These are phyloP conservation scores for Panopea generosa DNA, from an alignment of 2,888 invertebrate species.

Conservation along the genomic window DNA sequence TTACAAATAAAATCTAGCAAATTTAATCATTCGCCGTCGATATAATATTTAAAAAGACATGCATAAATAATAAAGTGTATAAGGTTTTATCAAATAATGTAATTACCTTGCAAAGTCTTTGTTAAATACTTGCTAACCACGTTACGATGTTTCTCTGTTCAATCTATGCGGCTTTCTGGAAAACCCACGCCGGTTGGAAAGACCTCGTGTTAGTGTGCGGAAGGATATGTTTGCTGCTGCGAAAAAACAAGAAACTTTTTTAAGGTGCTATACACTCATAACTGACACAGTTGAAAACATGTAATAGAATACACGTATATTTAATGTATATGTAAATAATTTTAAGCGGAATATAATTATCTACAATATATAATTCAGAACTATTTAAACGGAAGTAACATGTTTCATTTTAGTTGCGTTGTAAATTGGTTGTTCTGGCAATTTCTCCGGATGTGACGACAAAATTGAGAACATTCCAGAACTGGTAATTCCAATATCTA, in stretches of 20 bases:
- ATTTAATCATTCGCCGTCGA: no score
- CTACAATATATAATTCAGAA: background rate
- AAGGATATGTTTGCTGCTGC: constrained; percentile 18
- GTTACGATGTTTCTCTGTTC: background rate
- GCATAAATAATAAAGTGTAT: no score
- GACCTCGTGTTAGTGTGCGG: constrained; percentile 9
- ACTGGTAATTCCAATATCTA: constrained; percentile 15
- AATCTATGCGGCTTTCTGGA: constrained; percentile 9
- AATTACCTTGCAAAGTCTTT: no score
- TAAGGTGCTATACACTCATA: no score
- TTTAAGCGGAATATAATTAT: background rate
- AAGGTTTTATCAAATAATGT: no score
- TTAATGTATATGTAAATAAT: background rate
- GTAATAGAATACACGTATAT: no score
- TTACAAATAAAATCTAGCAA: no score
- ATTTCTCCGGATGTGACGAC: constrained; percentile 65
- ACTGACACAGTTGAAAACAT: no score
- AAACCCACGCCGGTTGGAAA: constrained; percentile 40
- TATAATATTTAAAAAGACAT: no score
- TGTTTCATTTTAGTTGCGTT: background rate
- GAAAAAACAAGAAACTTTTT: no score
- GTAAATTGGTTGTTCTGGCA: constrained; percentile 54
- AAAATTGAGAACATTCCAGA: constrained; percentile 60
- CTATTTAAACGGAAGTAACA: background rate
- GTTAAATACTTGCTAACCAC: no score